phyloP scores from a whole-genome alignment of 53 echinoderm and acorn worm genomes.

The Mesocentrotus franciscanus region DNA sequence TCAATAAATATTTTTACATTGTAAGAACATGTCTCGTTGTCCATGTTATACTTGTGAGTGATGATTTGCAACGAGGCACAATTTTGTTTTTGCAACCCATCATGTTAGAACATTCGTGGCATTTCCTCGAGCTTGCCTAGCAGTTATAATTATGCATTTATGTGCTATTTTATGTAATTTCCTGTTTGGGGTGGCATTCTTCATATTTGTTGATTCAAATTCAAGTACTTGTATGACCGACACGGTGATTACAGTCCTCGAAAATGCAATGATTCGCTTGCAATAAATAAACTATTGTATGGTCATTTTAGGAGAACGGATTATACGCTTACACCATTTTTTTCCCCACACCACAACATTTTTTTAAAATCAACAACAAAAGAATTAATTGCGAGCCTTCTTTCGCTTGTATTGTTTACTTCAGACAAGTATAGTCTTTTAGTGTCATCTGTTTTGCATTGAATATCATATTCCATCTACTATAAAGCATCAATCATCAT shows the following conservation, averaged over 20 bases:
- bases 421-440: background rate
- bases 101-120: no score
- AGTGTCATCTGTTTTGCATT: background rate
- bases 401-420: background rate
- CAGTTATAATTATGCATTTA: no score
- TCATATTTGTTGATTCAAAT: no score
- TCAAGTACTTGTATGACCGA: background rate
- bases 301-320: no score
- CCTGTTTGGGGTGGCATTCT: no score
- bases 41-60: background rate
- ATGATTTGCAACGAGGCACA: background rate
- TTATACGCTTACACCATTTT: background rate
- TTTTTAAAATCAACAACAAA: background rate
- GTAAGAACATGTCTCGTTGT: background rate
- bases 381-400: background rate
- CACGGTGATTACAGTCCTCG: background rate
- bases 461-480: background rate
- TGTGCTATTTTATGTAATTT: no score
- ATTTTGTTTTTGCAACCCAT: no score
- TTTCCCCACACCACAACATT: background rate
- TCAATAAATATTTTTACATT: background rate
- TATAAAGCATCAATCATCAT: background rate
- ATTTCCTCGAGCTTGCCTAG: no score
- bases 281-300: no score
- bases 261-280: background rate